Evolutionary conservation across 1,140 invertebrate genomes (phyloP), one percentile per base, ranked within the genome.

Genomic region (Lepidurus apus): DNA sequence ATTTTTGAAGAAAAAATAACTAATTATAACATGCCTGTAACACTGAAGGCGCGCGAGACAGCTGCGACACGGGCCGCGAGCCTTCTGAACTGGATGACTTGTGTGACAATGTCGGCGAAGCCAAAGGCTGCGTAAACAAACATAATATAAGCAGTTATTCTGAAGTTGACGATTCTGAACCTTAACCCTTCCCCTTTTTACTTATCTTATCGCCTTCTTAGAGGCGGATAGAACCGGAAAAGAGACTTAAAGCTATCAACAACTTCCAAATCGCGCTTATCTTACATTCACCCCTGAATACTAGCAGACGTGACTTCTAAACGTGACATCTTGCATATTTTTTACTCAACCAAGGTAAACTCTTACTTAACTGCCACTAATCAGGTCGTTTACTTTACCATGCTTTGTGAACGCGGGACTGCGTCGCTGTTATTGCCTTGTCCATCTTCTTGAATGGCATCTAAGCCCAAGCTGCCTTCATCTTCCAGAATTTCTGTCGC

Each of bases 101-200:
- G 43, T 79, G 53, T n/a, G 79, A 80, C 24, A 45, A 34, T 17
- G 79, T 74, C n/a, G 79, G 79, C 45, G 79, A 80, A 13, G 24
- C 77, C 73, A 78, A 73, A 11, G 76, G 47, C 74, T 80, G 74
- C 17, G 45, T 73, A n/a, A 47, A 73, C 75, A 78, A 43, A 79
- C 43, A 78, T n/a, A 80, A 80, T 77, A 26, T 10, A 43, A 42
- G 11, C 24, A 5, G 65, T 73, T 10, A 73, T 10, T 24, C n/a
- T 78, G 17, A 43, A 53, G 26, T 43, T 43, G 21, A 42, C 34
- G 43, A 77, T 44, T n/a, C 9, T 21, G 43, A 77, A 53, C 11
- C 13, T 17, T 44, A 47, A 21, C 24, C 45, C 44, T 53, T 10
- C 6, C 34, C 21, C 47, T 17, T 24, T 26, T 9, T 45, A 21